Conservation (phyloP, 2,113 vertebrate species). For the Xenopus borealis region DNA sequence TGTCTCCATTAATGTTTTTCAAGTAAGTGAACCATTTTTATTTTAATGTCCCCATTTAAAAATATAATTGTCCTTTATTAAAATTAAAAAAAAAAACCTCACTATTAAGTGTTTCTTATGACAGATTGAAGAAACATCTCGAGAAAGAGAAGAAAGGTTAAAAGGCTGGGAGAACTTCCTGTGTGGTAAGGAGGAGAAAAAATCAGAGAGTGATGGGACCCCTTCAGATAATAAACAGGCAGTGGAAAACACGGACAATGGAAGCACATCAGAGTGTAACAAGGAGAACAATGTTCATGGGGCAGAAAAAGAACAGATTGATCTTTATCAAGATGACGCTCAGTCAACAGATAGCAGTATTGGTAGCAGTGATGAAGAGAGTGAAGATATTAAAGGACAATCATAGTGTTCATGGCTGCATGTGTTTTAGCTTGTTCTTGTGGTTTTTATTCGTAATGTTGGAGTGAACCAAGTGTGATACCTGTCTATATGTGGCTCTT, state of each 20-base stretch:
- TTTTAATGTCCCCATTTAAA: too few relatives aligned
- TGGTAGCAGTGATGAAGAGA: constrained; percentile 79
- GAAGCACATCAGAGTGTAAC: constrained; percentile 1
- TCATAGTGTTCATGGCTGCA: constrained; percentile 42
- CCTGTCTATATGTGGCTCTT: not conserved
- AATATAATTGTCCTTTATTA: too few relatives aligned
- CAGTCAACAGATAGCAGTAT: constrained; percentile 87
- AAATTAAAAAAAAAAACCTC: too few relatives aligned
- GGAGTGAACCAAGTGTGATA: constrained; percentile 8
- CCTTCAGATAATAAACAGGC: constrained; percentile 34
- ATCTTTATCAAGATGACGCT: constrained; percentile 57
- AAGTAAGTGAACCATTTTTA: too few relatives aligned
- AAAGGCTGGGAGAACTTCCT: constrained; percentile 86
- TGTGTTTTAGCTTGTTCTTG: constrained; percentile 49
- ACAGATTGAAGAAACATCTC: constrained; percentile 90
- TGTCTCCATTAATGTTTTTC: too few relatives aligned
- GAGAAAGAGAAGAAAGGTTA: constrained; percentile 90
- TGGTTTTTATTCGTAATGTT: constrained; percentile 24
- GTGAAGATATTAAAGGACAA: constrained; percentile 61
- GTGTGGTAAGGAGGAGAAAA: constrained; percentile 52
- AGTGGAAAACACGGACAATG: constrained; percentile 42
- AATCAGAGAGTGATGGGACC: not conserved
- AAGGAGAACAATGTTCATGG: constrained; percentile 49
- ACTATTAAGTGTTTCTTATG: not conserved
- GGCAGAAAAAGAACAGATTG: constrained; percentile 45